phyloP scores from a whole-genome alignment of 2,888 invertebrate species.

The Pammene fasciana region DNA sequence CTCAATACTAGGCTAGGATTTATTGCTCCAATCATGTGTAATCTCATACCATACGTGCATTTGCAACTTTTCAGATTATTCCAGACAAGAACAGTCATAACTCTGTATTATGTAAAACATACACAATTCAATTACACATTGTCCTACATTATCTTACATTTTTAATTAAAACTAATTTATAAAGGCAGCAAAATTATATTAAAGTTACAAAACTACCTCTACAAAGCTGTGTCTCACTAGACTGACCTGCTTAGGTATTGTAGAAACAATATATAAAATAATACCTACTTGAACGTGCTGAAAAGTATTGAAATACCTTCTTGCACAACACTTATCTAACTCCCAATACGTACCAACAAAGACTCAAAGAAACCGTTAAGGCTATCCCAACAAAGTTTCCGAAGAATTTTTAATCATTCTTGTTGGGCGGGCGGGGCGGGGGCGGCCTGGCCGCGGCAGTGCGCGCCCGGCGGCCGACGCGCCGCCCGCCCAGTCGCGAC shows the following conservation, averaged over 20 bases:
- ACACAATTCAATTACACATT: neutral
- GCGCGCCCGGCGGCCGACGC: constrained; percentile 84
- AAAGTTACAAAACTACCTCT: no score
- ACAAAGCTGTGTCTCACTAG: neutral
- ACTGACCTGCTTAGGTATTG: no score
- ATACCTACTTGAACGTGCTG: neutral
- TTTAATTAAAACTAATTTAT: no score
- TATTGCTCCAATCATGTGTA: constrained; percentile 25
- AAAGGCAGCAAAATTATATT: no score
- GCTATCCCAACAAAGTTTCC: constrained; percentile 57
- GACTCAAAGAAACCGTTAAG: constrained; percentile 31
- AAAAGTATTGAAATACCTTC: neutral
- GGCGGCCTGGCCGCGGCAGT: constrained; percentile 76
- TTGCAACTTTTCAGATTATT: neutral
- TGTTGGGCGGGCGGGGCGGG: constrained; percentile 51
- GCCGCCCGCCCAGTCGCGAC: constrained; percentile 72
- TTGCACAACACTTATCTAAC: constrained; percentile 12
- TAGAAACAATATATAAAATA: neutral
- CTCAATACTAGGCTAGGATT: constrained; percentile 16
- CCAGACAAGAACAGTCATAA: neutral
- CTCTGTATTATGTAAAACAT: neutral
- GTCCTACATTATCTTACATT: no score
- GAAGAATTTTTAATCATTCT: constrained; percentile 78
- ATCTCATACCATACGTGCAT: constrained; percentile 17
- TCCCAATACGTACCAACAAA: constrained; percentile 19